These are phyloP conservation scores for Parasteatoda tepidariorum DNA, from an alignment of 1,140 invertebrate genomes.

Conservation along the genomic window DNA sequence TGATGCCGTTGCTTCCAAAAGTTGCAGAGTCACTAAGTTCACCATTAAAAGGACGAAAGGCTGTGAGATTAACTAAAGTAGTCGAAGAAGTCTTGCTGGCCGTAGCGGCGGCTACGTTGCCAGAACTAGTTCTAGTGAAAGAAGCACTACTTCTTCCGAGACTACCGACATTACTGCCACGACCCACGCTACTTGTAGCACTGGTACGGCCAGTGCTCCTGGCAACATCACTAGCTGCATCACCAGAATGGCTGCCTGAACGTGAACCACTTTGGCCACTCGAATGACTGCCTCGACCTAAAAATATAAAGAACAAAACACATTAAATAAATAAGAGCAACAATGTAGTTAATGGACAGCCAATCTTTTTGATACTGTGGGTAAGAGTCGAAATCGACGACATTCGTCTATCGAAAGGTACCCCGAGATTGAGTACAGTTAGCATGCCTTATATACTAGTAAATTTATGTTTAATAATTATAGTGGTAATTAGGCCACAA, in stretches of 20 bases:
- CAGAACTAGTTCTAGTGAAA: conserved; percentile 60
- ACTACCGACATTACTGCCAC: conserved; percentile 59
- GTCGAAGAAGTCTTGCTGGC: conserved; percentile 47
- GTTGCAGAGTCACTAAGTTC: conserved; percentile 38
- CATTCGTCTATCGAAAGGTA: too few relatives aligned
- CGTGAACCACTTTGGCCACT: conserved; percentile 58
- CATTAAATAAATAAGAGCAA: too few relatives aligned
- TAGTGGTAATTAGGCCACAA: too few relatives aligned
- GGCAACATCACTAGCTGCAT: conserved; percentile 31
- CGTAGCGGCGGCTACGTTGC: conserved; percentile 47
- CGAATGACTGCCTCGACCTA: conserved; percentile 53
- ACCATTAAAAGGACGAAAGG: conserved; percentile 50
- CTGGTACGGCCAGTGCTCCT: conserved; percentile 49
- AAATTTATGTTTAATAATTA: too few relatives aligned
- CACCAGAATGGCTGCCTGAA: conserved; percentile 55
- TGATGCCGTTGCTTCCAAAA: conserved; percentile 31
- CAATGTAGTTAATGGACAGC: too few relatives aligned
- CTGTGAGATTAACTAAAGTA: conserved; percentile 53
- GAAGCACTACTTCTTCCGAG: conserved; percentile 58
- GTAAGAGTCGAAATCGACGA: too few relatives aligned
- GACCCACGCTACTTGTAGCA: conserved; percentile 55
- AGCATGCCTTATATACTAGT: too few relatives aligned
- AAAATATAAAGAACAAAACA: too few relatives aligned
- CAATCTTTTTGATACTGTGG: too few relatives aligned
- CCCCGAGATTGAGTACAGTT: too few relatives aligned